A percentile compares a stretch with the other conserved stretches of the same genome.
These are phyloP conservation scores for Sipha flava DNA, from an alignment of 1,140 invertebrate genomes.

Conservation along the genomic window DNA sequence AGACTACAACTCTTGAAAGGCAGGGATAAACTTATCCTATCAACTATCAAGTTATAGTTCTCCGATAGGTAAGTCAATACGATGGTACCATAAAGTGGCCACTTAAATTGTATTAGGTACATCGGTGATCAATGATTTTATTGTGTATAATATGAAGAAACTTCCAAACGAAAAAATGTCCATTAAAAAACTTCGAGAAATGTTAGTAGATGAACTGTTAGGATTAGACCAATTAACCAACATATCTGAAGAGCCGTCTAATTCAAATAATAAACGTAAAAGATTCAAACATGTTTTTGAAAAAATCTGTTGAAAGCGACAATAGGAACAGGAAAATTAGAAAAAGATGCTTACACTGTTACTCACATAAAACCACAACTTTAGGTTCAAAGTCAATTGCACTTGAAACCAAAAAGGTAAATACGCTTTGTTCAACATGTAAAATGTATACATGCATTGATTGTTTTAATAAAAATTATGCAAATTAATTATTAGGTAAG, in stretches of 20 bases:
- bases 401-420: background rate
- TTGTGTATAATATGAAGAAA: conserved; percentile 3
- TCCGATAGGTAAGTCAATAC: conserved; percentile 42
- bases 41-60: conserved; percentile 44
- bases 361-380: background rate
- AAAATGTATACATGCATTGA: background rate
- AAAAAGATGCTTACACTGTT: background rate
- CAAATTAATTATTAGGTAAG: too few species aligned
- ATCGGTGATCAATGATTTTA: conserved; percentile 24
- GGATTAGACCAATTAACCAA: background rate
- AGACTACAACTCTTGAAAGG: conserved; percentile 43
- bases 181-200: conserved; percentile 22
- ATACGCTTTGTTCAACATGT: background rate
- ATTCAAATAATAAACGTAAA: background rate
- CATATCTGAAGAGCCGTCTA: too few species aligned
- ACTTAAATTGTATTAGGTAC: conserved; percentile 42
- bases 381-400: background rate
- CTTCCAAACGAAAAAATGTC: background rate
- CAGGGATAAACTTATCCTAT: conserved; percentile 44
- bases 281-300: background rate
- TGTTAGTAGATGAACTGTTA: background rate
- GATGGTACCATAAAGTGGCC: conserved; percentile 44
- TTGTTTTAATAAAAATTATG: background rate
- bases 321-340: background rate
- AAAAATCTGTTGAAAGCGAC: background rate